A percentile compares a stretch with the other conserved stretches of the same genome.
Evolutionary conservation across 2,888 invertebrate genomes (phyloP).

Genomic region (Drosophila paramelanica): DNA sequence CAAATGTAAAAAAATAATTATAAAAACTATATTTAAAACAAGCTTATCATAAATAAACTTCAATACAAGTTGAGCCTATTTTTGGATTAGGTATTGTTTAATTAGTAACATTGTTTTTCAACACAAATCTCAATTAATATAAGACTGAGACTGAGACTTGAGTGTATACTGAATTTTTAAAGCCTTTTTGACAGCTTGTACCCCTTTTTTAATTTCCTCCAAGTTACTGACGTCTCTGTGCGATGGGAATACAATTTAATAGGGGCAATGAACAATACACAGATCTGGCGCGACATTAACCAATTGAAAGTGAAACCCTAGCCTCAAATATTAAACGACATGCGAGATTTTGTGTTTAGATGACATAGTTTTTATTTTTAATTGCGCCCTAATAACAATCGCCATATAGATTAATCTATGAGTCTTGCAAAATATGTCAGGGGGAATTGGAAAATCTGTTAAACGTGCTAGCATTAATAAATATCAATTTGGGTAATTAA

Average conservation of each 20-base stretch:
- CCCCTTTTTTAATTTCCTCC: not conserved
- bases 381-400: constrained; percentile 48
- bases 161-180: too few relatives aligned
- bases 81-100: too few relatives aligned
- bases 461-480: constrained; percentile 40
- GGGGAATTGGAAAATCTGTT: constrained; percentile 19
- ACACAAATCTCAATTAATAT: too few relatives aligned
- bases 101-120: too few relatives aligned
- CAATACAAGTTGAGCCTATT: too few relatives aligned
- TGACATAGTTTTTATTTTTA: constrained; percentile 57
- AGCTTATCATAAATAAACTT: too few relatives aligned
- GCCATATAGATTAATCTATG: constrained; percentile 17
- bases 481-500: constrained; percentile 40
- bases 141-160: too few relatives aligned
- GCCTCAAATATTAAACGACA: constrained; percentile 30
- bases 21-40: too few relatives aligned
- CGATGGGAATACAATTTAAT: constrained; percentile 16
- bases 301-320: constrained; percentile 60
- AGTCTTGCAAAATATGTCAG: constrained; percentile 10
- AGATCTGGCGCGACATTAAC: constrained; percentile 24
- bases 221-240: constrained; percentile 5
- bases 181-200: too few relatives aligned
- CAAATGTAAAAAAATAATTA: too few relatives aligned
- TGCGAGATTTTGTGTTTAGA: constrained; percentile 46
- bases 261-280: constrained; percentile 1